Conservation (phyloP, 2,888 invertebrate species). For the Leptinotarsa haldemani region DNA sequence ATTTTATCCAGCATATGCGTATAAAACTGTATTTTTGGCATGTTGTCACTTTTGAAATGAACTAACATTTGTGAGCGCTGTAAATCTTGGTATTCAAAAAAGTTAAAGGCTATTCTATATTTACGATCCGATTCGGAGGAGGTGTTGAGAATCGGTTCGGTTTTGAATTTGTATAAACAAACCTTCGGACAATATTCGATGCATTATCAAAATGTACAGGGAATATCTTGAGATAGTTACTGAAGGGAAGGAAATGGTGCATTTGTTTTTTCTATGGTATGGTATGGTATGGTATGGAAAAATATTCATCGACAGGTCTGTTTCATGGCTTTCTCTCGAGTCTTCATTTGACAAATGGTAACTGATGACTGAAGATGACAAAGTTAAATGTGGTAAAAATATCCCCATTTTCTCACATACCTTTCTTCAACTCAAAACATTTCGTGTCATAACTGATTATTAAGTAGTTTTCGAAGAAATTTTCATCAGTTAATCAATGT, state of each 20-base stretch:
- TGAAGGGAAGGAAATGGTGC: neutral
- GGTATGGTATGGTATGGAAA: no score
- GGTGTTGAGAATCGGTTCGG: slow-evolving; percentile 28
- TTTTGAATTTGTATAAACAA: slow-evolving; percentile 36
- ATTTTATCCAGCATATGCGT: slow-evolving; percentile 52
- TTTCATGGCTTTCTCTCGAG: no score
- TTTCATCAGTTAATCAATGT: no score
- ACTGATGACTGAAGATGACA: no score
- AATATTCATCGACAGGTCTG: no score
- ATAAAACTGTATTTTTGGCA: slow-evolving; percentile 57
- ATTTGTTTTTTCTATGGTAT: no score
- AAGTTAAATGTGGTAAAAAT: no score
- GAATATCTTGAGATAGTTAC: neutral
- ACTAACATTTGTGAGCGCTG: slow-evolving; percentile 58
- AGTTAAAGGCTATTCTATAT: slow-evolving; percentile 52
- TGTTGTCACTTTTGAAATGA: slow-evolving; percentile 58
- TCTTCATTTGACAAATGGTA: no score
- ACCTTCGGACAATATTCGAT: slow-evolving; percentile 7
- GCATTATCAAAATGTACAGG: neutral
- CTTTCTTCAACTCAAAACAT: no score
- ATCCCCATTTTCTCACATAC: no score
- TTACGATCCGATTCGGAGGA: slow-evolving; percentile 48
- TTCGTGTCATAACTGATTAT: no score
- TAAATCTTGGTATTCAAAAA: slow-evolving; percentile 57
- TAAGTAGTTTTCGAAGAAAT: no score